Evolutionary conservation across 1,140 invertebrate species (phyloP), one percentile per base, ranked within the genome.

Genomic region (Helicoverpa zea): DNA sequence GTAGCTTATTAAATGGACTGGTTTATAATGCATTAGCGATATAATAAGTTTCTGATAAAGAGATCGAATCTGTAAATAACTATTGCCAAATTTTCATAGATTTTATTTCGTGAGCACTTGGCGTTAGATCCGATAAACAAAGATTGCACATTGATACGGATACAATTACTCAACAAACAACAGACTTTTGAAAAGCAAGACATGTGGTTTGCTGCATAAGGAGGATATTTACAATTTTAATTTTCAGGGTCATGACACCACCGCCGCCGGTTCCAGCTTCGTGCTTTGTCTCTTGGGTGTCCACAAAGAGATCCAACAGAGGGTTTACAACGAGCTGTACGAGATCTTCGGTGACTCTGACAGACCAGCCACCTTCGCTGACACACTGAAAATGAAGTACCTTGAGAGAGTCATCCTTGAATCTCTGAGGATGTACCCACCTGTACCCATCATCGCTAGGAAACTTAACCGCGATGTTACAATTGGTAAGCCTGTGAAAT

Each of bases 391-490:
- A 80, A 97, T 98, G 97, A 98, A 98, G 85, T 98, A 98, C 87
- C 95, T 98, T 79, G 98, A 98, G 90, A 95, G 97, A 75, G 98
- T 97, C 59, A 95, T 98, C 9, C 97, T 98, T 95, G 98, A 98
- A 93, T 96, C 97, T 9, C 95, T 98, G 7, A 96, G 98, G 64
- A 96, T 98, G 95, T 98, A 97, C 84, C 98, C 98, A 81, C 98
- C 98, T 73, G 98, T 98, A 73, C 98, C 98, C 0, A 89, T 98
- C 12, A 97, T 98, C 84, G 97, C 96, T 16, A 96, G 98, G 72
- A 96, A 97, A 84, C 89, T 98, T 59, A 96, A 97, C 43, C 83
- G 82, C 2, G 92, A 94, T 74, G 93, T 94, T 9, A 92, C 90
- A 81, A 94, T 94, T 59, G 74, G 93, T 94, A 87, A 85, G 84